These are phyloP conservation scores for Rhynchonycteris naso DNA, from an alignment of 2,797 vertebrate genomes.

Conservation along the genomic window DNA sequence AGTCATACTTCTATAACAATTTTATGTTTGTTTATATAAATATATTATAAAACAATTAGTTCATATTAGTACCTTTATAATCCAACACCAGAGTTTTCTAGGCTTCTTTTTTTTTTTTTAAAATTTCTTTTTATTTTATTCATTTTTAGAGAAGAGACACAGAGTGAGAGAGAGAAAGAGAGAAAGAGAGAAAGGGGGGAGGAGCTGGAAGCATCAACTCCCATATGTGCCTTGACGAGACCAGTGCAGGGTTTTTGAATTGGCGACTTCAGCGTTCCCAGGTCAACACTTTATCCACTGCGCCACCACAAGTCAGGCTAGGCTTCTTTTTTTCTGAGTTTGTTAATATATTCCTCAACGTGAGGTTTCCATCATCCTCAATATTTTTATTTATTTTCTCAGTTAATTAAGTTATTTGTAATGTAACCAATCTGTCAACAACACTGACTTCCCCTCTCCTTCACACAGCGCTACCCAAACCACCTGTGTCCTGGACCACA, in stretches of 20 bases:
- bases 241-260: too few species aligned
- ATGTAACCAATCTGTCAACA: neutral
- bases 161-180: too few species aligned
- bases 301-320: too few species aligned
- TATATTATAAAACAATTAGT: slow-evolving; percentile 9
- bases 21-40: neutral
- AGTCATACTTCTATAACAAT: neutral
- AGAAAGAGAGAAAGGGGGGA: too few species aligned
- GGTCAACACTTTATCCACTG: too few species aligned
- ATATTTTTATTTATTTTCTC: neutral
- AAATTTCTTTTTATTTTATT: too few species aligned
- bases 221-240: too few species aligned
- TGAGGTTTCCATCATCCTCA: neutral
- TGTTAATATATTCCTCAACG: neutral
- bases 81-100: neutral
- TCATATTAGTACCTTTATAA: neutral
- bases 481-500: neutral
- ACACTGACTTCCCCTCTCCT: neutral
- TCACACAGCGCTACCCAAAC: neutral
- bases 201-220: too few species aligned
- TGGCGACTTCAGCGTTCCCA: too few species aligned
- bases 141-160: too few species aligned
- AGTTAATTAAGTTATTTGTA: neutral
- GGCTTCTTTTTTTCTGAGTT: neutral
- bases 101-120: neutral